Conservation (phyloP, 2,797 vertebrate species). For the Margarornis squamiger region DNA sequence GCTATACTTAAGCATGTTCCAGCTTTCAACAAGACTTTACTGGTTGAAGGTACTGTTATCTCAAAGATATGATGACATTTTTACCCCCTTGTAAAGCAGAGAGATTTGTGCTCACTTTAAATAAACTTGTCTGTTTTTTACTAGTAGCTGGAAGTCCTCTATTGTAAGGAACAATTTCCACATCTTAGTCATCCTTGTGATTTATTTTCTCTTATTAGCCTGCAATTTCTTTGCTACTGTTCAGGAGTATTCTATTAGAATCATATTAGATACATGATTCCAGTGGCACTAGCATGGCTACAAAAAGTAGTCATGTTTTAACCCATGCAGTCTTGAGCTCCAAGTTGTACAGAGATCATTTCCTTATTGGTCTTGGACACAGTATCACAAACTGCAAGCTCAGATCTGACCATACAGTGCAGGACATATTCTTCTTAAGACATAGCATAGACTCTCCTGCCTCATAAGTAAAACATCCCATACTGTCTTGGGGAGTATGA, state of each 20-base stretch:
- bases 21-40: background rate
- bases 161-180: background rate
- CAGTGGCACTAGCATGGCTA: background rate
- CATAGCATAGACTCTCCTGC: background rate
- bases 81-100: background rate
- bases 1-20: background rate
- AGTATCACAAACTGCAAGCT: background rate
- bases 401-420: background rate
- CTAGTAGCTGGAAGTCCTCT: background rate
- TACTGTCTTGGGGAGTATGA: background rate
- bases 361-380: background rate
- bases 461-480: background rate
- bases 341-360: background rate
- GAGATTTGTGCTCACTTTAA: background rate
- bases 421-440: background rate
- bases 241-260: background rate
- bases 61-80: background rate
- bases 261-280: background rate
- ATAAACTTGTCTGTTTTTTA: background rate
- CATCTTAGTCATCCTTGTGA: background rate
- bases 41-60: background rate
- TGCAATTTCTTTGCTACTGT: background rate
- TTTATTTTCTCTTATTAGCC: background rate
- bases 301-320: background rate
- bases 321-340: background rate